Percentiles rank a stretch among this genome's conserved stretches.
These are phyloP conservation scores for Thamnophis elegans DNA, from an alignment of 2,797 vertebrate species.

Conservation along the genomic window DNA sequence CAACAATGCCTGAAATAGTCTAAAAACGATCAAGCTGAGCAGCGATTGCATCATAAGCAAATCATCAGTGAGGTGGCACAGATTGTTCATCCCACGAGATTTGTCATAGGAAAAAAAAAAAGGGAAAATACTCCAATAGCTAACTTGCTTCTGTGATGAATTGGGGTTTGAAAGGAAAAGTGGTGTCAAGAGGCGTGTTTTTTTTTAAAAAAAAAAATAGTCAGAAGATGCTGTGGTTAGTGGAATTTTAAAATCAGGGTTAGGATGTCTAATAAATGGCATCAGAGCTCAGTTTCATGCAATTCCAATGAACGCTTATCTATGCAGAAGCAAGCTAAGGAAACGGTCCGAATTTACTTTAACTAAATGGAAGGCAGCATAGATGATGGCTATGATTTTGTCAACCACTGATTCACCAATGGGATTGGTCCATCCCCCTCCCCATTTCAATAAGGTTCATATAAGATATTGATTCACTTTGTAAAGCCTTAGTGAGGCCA, in stretches of 20 bases:
- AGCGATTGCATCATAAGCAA: not conserved
- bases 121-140: not conserved
- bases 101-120: not conserved
- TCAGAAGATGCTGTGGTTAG: not conserved
- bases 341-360: not conserved
- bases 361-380: not conserved
- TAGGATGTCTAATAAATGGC: not conserved
- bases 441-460: not conserved
- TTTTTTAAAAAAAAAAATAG: not conserved
- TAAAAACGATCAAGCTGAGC: not conserved
- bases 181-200: not conserved
- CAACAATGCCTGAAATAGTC: not conserved
- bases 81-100: not conserved
- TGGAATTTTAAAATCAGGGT: not conserved
- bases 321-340: not conserved
- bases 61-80: not conserved
- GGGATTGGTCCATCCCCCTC: not conserved
- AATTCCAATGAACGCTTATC: not conserved
- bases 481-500: too few relatives aligned
- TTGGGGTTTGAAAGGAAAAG: not conserved
- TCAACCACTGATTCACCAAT: not conserved
- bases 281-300: not conserved
- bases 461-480: not conserved
- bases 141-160: not conserved
- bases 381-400: not conserved